These are phyloP conservation scores for Lamproptera curius DNA, from an alignment of 2,888 invertebrate species.

Conservation along the genomic window DNA sequence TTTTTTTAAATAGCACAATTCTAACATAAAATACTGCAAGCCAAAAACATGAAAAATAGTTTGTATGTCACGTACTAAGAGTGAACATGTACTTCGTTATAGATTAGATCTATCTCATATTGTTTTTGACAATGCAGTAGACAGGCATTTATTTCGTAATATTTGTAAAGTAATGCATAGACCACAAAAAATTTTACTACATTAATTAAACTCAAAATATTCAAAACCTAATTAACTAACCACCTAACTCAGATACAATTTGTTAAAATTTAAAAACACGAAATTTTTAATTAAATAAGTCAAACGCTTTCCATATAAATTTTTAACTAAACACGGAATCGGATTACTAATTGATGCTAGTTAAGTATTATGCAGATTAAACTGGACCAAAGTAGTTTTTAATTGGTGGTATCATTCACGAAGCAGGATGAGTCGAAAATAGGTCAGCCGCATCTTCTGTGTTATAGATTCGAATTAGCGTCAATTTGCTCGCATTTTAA, in stretches of 20 bases:
- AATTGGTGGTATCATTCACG: slow-evolving; percentile 59
- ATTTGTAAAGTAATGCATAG: neutral
- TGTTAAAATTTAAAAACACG: neutral
- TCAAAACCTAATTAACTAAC: neutral
- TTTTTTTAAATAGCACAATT: too few species aligned
- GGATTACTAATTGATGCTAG: slow-evolving; percentile 13
- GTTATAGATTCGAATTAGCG: slow-evolving; percentile 39
- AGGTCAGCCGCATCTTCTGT: slow-evolving; percentile 41
- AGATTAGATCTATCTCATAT: too few species aligned
- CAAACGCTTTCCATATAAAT: neutral
- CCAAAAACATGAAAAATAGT: too few species aligned
- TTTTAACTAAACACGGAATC: neutral
- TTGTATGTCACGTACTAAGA: too few species aligned
- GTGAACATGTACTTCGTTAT: too few species aligned
- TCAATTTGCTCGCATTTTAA: neutral
- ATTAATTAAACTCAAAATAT: neutral
- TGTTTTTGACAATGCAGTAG: neutral
- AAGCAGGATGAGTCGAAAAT: slow-evolving; percentile 45
- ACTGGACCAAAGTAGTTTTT: slow-evolving; percentile 56
- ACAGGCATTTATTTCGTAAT: neutral
- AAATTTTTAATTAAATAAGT: neutral
- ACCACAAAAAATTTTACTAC: neutral
- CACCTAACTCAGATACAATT: neutral
- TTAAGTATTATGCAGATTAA: slow-evolving; percentile 6
- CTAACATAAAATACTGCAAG: too few species aligned